A percentile compares a stretch with the other conserved stretches of the same genome.
These are phyloP conservation scores for Norana najaformis DNA, from an alignment of 2,888 invertebrate species.

Conservation along the genomic window DNA sequence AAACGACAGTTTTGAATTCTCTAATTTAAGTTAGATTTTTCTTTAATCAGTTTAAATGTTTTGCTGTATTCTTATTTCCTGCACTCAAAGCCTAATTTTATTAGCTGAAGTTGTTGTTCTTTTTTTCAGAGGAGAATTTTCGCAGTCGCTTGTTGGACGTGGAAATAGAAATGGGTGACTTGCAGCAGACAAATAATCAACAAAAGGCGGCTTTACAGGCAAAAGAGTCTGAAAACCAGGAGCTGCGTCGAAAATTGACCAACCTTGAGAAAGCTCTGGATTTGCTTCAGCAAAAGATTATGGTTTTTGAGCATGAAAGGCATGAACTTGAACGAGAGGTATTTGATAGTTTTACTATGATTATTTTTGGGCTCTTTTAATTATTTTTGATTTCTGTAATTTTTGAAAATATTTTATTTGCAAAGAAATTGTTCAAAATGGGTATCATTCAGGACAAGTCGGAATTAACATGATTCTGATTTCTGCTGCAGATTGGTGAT, in stretches of 20 bases:
- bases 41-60: no score
- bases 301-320: slow-evolving; percentile 58
- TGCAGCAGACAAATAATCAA: slow-evolving; percentile 37
- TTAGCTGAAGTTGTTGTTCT: not conserved
- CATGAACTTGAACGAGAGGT: slow-evolving; percentile 57
- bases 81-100: not conserved
- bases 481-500: slow-evolving; percentile 61
- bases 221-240: slow-evolving; percentile 63
- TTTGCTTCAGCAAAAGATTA: slow-evolving; percentile 50
- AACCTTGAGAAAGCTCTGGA: slow-evolving; percentile 59
- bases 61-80: not conserved
- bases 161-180: slow-evolving; percentile 66
- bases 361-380: not conserved
- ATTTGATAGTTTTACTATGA: not conserved
- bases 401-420: not conserved
- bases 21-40: no score
- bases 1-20: not conserved
- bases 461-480: not conserved
- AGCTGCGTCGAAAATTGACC: slow-evolving; percentile 63
- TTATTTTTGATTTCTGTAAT: not conserved
- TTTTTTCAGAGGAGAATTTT: slow-evolving; percentile 54
- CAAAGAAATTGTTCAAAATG: not conserved
- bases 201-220: slow-evolving; percentile 38
- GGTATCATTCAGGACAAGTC: no score
- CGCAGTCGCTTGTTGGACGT: slow-evolving; percentile 64